These are phyloP conservation scores for Hyperoplus immaculatus DNA, from an alignment of 2,797 vertebrate species.

Conservation along the genomic window DNA sequence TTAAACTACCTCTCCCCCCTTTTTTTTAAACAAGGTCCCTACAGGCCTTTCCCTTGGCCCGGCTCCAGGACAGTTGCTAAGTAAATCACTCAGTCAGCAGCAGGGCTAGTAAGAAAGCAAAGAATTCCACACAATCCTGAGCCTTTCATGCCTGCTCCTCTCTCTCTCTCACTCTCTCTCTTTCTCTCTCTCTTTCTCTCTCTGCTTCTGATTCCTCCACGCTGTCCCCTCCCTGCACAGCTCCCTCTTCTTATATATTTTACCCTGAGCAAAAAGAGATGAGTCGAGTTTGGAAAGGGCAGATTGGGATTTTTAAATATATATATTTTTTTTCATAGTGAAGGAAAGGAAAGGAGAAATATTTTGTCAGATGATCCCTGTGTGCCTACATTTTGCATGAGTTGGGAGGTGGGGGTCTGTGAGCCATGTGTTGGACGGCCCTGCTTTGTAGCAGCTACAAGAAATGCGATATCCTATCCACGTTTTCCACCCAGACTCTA, in stretches of 20 bases:
- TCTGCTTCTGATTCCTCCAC: constrained; percentile 30
- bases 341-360: constrained; percentile 39
- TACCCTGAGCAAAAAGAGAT: constrained; percentile 47
- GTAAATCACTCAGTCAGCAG: constrained; percentile 85
- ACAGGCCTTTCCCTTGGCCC: constrained; percentile 79
- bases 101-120: constrained; percentile 75
- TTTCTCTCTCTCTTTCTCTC: too few relatives aligned
- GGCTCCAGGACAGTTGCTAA: constrained; percentile 85
- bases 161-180: constrained; percentile 26
- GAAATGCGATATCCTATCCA: constrained; percentile 54
- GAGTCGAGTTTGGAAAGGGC: constrained; percentile 26
- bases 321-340: not conserved
- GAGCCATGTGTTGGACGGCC: constrained; percentile 78
- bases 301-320: not conserved
- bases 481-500: constrained; percentile 53
- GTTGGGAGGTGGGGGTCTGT: constrained; percentile 67
- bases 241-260: constrained; percentile 42
- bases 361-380: constrained; percentile 47
- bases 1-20: constrained; percentile 52
- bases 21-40: constrained; percentile 66
- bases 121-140: constrained; percentile 83
- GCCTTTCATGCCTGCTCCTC: constrained; percentile 66
- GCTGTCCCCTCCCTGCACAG: constrained; percentile 14
- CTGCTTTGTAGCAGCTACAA: constrained; percentile 66
- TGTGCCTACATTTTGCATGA: constrained; percentile 34